A percentile compares a stretch with the other conserved stretches of the same genome.
phyloP scores from a whole-genome alignment of 2,113 vertebrate species.

The Orientallactaga bullata region DNA sequence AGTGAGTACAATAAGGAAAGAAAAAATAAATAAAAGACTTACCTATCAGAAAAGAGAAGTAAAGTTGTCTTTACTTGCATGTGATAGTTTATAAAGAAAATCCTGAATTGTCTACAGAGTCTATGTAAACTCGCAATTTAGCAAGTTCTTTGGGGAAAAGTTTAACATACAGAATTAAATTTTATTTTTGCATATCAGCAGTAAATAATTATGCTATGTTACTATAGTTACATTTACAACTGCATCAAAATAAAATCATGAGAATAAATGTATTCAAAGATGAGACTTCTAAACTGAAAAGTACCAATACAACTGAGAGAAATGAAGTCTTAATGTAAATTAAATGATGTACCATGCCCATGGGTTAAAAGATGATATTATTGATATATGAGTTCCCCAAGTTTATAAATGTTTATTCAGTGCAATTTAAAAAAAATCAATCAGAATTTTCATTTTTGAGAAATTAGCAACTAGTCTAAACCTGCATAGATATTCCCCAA shows the following conservation, averaged over 20 bases:
- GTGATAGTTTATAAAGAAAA: neutral
- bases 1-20: neutral
- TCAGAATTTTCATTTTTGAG: neutral
- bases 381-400: neutral
- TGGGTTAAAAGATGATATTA: neutral
- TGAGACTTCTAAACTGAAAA: neutral
- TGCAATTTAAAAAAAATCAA: neutral
- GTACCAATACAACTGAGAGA: no score
- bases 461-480: neutral
- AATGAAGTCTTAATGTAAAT: no score
- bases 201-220: neutral
- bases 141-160: neutral
- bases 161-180: neutral
- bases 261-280: neutral
- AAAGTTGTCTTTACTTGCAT: neutral
- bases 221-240: neutral
- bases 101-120: neutral
- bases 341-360: neutral
- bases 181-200: neutral
- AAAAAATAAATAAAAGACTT: neutral
- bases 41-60: neutral
- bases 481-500: neutral
- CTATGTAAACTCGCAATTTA: neutral
- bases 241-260: neutral
- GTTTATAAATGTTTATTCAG: neutral